Base-by-base conservation (phyloP, 2,113 vertebrate species). In the Brevimyrus niger region DNA sequence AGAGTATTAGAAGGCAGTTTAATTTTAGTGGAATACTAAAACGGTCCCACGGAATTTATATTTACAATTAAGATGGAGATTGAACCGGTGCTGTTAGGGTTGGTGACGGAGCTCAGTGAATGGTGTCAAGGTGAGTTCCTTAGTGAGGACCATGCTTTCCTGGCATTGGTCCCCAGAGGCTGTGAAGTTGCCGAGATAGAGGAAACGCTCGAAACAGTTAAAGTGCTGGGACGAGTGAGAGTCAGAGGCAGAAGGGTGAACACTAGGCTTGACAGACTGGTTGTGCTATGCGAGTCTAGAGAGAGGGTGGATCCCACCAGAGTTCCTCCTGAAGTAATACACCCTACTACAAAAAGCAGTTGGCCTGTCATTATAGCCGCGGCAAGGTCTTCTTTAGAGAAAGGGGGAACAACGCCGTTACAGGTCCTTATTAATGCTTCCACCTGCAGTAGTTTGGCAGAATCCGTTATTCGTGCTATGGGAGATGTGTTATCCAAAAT, bases 401-500 rank as follows among this genome's bases (percentile, higher is more conserved):
- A 53, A 35, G 27, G 31, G 5, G 21, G n/a, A 50, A 13, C 31
- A 3, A 61, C 2, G 5, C 88, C 38, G 2, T 83, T 89, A 31
- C 82, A 55, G 23, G 38, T 50, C 27, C 48, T 88, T 47, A 38
- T 89, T 50, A 76, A 58, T 6, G 88, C 85, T 19, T 11, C n/a
- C 10, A 58, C 69, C 9, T 76, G 50, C n/a, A 31, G n/a, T 83
- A 42, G 86, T 35, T 90, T 86, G 0, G 86, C 86, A 13, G 89
- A 90, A 51, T 90, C 86, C 35, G n/a, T 88, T 35, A 89, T 90
- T 53, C 7, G 47, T 21, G 88, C 58, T 0, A 58, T 90, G 0
- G 90, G 90, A 27, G 82, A 90, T 19, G 5, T 90, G 50, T 55
- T 90, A 8, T 9, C 23, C 0, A 89, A 90, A 58, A 86, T 85